Evolutionary conservation across 2,113 vertebrate genomes (phyloP), one percentile per base, ranked within the genome.

Genomic region (Corvus moneduloides): DNA sequence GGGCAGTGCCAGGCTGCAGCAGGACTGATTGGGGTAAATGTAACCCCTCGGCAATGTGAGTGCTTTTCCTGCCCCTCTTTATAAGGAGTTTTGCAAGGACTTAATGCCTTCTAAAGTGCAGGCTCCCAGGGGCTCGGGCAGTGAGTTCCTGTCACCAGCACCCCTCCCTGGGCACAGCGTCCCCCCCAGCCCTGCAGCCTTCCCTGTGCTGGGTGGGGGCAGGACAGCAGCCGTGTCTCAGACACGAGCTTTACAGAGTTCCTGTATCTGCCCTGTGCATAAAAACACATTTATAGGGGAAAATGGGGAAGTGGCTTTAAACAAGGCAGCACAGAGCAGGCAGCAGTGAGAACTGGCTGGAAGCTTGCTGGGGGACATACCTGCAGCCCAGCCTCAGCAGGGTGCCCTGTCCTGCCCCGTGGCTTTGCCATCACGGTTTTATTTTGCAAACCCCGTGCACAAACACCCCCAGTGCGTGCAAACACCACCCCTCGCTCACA

Each of bases 221-320:
- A 48, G 27, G 27, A 15, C 41, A 37, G 41, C 35, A 43, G 44
- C 37, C 7, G 2, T 1, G 4, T 0, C 49, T 41, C 41, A 82
- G 11, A 18, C 10, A 5, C 0, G 39, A 49, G 41, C 44, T 49
- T 51, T 41, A 26, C 33, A 5, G 32, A 17, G 52, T 1, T 24
- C 39, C 39, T 32, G 11, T 6, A 2, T 6, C 1, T 19, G 30
- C 22, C 32, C 9, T 1, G 3, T 2, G 24, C 8, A 10, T 4
- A 67, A 72, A 84, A 89, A 27, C 2, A 13, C 19, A 33, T 39
- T 22, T 24, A 4, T 2, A 5, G 46, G 6, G 59, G 24, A 1
- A 0, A 4, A 67, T 2, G 58, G 33, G 13, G 37, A 10, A 19
- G 9, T 4, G 55, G n/a, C 7, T 75, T 46, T 46, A 27, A 19